Conservation (phyloP, 2,888 invertebrate genomes). For the Ennomos fuscantarius region DNA sequence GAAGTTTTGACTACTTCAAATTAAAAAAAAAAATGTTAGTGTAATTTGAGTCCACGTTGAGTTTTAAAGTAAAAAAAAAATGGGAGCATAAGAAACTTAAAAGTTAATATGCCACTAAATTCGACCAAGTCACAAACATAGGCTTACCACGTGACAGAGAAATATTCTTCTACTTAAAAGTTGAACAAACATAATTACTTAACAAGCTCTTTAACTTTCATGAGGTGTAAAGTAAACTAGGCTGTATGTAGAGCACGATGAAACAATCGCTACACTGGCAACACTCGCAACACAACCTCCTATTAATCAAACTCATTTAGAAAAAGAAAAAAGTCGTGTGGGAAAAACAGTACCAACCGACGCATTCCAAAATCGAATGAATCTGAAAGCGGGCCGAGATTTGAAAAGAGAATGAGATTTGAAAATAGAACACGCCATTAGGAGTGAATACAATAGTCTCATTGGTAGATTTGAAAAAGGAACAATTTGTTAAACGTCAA, state of each 20-base stretch:
- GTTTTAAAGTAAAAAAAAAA: no score
- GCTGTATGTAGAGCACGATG: constrained; percentile 45
- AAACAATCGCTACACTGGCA: constrained; percentile 58
- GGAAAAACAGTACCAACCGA: constrained; percentile 77
- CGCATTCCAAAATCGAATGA: constrained; percentile 84
- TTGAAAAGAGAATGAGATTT: constrained; percentile 85
- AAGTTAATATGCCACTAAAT: no score
- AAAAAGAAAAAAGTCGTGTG: constrained; percentile 80
- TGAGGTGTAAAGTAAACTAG: constrained; percentile 2
- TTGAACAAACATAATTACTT: no score
- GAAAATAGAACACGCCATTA: constrained; percentile 85
- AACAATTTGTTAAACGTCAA: constrained; percentile 86
- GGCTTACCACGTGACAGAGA: no score
- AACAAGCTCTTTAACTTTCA: background rate
- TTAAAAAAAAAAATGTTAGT: no score
- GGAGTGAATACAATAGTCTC: constrained; percentile 83
- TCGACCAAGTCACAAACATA: no score
- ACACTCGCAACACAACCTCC: constrained; percentile 59
- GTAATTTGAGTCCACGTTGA: no score
- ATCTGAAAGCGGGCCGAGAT: constrained; percentile 81
- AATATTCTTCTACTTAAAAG: no score
- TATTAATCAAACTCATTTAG: constrained; percentile 83
- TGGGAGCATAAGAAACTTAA: no score
- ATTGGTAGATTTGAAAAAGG: constrained; percentile 85
- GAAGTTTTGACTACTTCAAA: no score